These are phyloP conservation scores for Drosophila stalkeri DNA, from an alignment of 2,888 invertebrate species.

Conservation along the genomic window DNA sequence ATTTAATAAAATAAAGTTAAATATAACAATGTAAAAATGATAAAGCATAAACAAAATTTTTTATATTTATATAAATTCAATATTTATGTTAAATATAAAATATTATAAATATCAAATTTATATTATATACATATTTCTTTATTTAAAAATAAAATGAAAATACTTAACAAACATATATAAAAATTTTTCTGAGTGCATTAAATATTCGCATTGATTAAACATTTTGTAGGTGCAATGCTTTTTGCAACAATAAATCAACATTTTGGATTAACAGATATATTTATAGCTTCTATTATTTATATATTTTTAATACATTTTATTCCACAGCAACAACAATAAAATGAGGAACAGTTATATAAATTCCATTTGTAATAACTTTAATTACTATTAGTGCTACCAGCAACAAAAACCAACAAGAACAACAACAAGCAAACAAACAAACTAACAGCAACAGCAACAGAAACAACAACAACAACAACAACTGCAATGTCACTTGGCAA, in stretches of 20 bases:
- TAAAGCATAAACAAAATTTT: too few relatives aligned
- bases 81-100: background rate
- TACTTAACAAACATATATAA: background rate
- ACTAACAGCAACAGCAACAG: background rate
- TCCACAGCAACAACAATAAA: background rate
- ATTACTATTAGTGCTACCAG: slow-evolving; percentile 64
- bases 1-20: too few relatives aligned
- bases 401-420: slow-evolving; percentile 13
- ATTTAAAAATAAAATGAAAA: background rate
- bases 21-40: too few relatives aligned
- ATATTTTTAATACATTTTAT: slow-evolving; percentile 27
- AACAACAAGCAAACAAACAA: slow-evolving; percentile 67
- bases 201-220: background rate
- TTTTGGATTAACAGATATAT: slow-evolving; percentile 12
- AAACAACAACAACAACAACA: slow-evolving; percentile 28
- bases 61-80: too few relatives aligned
- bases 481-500: slow-evolving; percentile 73
- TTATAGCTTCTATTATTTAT: slow-evolving; percentile 12
- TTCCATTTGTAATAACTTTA: slow-evolving; percentile 69
- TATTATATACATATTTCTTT: background rate
- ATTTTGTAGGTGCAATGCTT: background rate
- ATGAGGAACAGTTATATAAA: slow-evolving; percentile 47
- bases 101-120: too few relatives aligned
- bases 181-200: too few relatives aligned
- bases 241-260: slow-evolving; percentile 12